Conservation (phyloP, 2,888 invertebrate genomes). For the Drosophila subsilvestris region DNA sequence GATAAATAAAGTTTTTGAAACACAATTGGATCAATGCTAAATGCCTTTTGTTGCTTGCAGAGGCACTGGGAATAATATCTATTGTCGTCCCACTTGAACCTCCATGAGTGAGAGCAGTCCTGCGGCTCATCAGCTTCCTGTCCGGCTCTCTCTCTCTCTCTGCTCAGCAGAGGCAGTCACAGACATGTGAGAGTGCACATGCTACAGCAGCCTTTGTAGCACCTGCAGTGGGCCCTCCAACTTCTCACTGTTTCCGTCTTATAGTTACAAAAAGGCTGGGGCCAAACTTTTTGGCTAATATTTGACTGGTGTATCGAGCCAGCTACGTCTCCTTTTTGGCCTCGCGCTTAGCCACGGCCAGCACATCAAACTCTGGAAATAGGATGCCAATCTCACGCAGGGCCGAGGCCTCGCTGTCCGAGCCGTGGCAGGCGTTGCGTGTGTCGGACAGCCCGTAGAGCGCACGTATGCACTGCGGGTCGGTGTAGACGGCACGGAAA, state of each 20-base stretch:
- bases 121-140: not conserved
- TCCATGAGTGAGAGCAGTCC: not conserved
- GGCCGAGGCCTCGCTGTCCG: slow-evolving; percentile 90
- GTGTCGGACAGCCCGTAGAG: slow-evolving; percentile 96
- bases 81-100: too few species aligned
- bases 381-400: slow-evolving; percentile 91
- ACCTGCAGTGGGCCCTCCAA: not conserved
- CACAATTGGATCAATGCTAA: slow-evolving; percentile 4
- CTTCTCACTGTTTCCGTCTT: not conserved
- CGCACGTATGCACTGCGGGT: slow-evolving; percentile 92
- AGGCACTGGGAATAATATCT: too few species aligned
- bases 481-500: slow-evolving; percentile 90
- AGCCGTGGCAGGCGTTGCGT: slow-evolving; percentile 96
- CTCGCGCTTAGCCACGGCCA: not conserved
- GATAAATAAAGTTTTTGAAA: slow-evolving; percentile 66
- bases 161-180: too few species aligned
- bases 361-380: slow-evolving; percentile 90
- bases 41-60: too few species aligned
- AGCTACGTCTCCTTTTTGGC: slow-evolving; percentile 6
- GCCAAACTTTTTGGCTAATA: not conserved
- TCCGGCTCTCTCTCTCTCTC: too few species aligned
- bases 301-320: not conserved
- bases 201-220: not conserved
- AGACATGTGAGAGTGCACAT: not conserved
- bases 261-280: not conserved